Percentiles rank a stretch among this genome's conserved stretches.
phyloP scores from a whole-genome alignment of 2,797 vertebrate species.

The Melopsittacus undulatus region DNA sequence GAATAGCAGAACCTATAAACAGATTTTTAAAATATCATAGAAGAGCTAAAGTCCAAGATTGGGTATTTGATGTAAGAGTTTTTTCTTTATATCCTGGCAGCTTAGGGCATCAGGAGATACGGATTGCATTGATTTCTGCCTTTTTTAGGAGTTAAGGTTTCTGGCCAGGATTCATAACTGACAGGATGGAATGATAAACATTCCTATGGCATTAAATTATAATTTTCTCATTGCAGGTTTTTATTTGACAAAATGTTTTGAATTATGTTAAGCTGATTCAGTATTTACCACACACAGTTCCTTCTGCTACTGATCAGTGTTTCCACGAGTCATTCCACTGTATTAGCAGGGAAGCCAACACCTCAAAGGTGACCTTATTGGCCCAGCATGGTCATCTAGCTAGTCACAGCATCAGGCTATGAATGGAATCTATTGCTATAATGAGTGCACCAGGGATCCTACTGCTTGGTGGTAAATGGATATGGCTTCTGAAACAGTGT shows the following conservation, averaged over 20 bases:
- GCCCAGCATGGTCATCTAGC: neutral
- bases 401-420: conserved; percentile 4
- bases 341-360: neutral
- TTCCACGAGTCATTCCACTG: neutral
- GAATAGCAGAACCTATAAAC: neutral
- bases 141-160: neutral
- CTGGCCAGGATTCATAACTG: neutral
- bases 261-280: neutral
- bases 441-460: conserved; percentile 47
- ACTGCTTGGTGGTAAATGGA: conserved; percentile 5
- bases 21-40: neutral
- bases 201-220: neutral
- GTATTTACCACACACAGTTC: neutral
- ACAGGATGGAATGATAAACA: neutral
- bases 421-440: conserved; percentile 47
- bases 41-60: neutral
- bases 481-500: conserved; percentile 40
- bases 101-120: neutral
- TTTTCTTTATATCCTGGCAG: neutral
- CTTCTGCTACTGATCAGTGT: neutral
- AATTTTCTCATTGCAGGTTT: neutral
- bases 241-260: neutral
- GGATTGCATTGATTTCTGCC: neutral
- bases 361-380: conserved; percentile 46
- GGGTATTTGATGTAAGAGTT: neutral